Evolutionary conservation across 1,140 invertebrate species (phyloP).

Genomic region (Uloborus diversus): DNA sequence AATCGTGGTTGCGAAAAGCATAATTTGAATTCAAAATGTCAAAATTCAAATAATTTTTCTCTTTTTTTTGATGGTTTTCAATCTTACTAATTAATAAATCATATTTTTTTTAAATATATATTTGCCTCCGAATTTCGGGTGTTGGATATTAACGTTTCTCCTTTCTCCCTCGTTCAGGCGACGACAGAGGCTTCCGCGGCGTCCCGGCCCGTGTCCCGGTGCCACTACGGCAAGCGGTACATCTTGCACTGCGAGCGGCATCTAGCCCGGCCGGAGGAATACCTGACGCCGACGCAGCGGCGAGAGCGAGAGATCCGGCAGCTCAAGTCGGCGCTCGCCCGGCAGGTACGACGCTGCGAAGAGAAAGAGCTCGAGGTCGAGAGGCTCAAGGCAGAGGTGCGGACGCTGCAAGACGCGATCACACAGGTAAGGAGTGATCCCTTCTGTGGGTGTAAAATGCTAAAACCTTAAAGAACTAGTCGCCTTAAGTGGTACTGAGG

Average conservation of each 20-base stretch:
- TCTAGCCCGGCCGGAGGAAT: constrained; percentile 78
- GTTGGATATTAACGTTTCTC: too few relatives aligned
- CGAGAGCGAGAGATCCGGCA: constrained; percentile 80
- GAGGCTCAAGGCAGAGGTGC: constrained; percentile 81
- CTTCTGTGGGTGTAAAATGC: neutral
- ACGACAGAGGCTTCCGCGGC: constrained; percentile 62
- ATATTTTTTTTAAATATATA: too few relatives aligned
- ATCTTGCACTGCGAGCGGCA: constrained; percentile 83
- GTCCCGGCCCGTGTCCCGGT: constrained; percentile 78
- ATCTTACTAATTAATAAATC: too few relatives aligned
- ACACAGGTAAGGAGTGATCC: constrained; percentile 18
- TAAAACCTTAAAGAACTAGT: too few relatives aligned
- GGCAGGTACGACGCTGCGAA: constrained; percentile 31
- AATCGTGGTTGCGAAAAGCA: too few relatives aligned
- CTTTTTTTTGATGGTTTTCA: too few relatives aligned
- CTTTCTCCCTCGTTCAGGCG: too few relatives aligned
- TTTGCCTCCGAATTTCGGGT: too few relatives aligned
- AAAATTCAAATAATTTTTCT: too few relatives aligned
- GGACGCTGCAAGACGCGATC: constrained; percentile 72
- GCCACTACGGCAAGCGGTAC: constrained; percentile 72
- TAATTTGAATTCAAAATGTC: too few relatives aligned
- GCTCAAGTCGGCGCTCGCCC: constrained; percentile 66
- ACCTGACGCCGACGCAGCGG: constrained; percentile 85
- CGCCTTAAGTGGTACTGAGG: too few relatives aligned
- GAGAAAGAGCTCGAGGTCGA: constrained; percentile 81